Percentiles rank a stretch among this genome's conserved stretches.
These are phyloP conservation scores for Hippoglossus hippoglossus DNA, from an alignment of 2,797 vertebrate species.

Conservation along the genomic window DNA sequence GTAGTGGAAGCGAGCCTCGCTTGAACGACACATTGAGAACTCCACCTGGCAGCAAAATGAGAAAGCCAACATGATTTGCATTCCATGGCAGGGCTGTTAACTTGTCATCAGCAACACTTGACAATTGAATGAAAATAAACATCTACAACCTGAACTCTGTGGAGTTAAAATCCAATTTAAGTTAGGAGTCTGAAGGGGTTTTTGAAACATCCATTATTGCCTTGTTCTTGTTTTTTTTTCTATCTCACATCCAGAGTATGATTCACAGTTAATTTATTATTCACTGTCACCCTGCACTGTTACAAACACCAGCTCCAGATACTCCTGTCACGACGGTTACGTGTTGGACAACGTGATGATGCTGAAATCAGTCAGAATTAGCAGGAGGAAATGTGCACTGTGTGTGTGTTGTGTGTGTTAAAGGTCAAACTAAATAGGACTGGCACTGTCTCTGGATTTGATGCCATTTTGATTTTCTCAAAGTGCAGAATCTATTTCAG, in stretches of 20 bases:
- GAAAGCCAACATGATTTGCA: conserved; percentile 71
- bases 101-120: conserved; percentile 74
- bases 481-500: background rate
- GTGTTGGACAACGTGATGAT: no score
- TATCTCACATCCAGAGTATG: conserved; percentile 34
- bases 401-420: no score
- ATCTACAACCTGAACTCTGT: conserved; percentile 63
- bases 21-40: conserved; percentile 71
- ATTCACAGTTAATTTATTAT: conserved; percentile 46
- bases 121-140: conserved; percentile 76
- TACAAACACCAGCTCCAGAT: conserved; percentile 26
- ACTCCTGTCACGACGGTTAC: background rate
- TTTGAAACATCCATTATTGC: conserved; percentile 60
- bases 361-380: background rate
- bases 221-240: conserved; percentile 40
- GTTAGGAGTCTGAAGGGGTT: conserved; percentile 55
- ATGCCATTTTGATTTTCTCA: no score
- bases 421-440: background rate
- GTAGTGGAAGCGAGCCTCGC: conserved; percentile 50
- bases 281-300: conserved; percentile 34
- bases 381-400: background rate
- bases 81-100: conserved; percentile 73
- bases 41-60: conserved; percentile 79
- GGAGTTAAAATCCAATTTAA: conserved; percentile 74
- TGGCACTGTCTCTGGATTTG: background rate